Evolutionary conservation across 2,797 vertebrate genomes (phyloP).

Genomic region (Macrochelys suwanniensis): DNA sequence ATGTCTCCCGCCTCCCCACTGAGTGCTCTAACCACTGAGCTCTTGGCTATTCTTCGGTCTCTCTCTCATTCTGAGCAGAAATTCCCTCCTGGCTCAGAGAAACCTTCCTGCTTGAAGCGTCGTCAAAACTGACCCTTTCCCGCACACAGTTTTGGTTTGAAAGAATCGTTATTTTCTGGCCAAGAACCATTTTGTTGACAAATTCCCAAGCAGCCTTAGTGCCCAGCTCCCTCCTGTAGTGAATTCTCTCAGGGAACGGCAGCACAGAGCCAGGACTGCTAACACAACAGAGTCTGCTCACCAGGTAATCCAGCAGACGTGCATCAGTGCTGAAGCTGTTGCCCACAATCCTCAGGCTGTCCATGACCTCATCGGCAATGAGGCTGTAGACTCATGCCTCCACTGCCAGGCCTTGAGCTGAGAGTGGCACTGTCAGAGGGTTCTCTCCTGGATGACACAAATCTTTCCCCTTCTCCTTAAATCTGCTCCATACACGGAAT

Average conservation of each 20-base stretch:
- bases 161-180: no score
- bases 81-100: no score
- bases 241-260: background rate
- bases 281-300: background rate
- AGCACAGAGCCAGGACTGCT: background rate
- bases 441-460: background rate
- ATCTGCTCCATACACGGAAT: background rate
- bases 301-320: no score
- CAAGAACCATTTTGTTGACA: no score
- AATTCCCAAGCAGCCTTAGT: background rate
- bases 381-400: background rate
- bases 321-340: background rate
- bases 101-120: no score
- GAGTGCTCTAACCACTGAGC: no score
- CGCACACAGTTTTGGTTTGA: no score
- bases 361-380: background rate
- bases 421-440: background rate
- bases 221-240: background rate
- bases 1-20: no score
- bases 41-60: no score
- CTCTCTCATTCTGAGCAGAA: no score
- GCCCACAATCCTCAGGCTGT: background rate
- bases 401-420: background rate
- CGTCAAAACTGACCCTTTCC: no score
- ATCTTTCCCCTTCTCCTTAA: background rate